These are phyloP conservation scores for Ptychochromis oligacanthus DNA, from an alignment of 2,113 vertebrate species.

Conservation along the genomic window DNA sequence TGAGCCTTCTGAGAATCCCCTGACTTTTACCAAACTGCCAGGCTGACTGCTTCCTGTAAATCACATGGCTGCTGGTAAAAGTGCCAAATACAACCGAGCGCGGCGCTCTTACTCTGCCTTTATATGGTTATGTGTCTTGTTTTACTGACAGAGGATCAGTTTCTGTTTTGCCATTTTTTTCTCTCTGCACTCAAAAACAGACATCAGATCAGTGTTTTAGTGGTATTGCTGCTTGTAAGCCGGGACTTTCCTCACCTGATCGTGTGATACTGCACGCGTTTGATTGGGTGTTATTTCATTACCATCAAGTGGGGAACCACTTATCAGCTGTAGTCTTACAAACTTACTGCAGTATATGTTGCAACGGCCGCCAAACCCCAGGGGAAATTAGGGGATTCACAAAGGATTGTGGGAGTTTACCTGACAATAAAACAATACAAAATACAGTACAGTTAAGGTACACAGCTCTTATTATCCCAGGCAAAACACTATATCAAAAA, in stretches of 20 bases:
- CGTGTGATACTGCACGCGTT: background rate
- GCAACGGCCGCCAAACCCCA: accelerated
- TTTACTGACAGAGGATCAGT: background rate
- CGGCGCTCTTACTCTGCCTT: background rate
- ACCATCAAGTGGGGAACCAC: background rate
- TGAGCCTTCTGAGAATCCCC: accelerated
- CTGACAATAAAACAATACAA: background rate
- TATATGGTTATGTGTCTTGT: background rate
- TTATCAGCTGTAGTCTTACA: accelerated
- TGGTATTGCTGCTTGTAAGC: accelerated
- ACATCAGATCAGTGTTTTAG: background rate
- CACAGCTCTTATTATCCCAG: accelerated
- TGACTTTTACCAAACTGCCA: background rate
- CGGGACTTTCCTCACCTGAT: background rate
- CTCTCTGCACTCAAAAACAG: background rate
- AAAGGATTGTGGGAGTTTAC: background rate
- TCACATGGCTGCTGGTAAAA: constrained; percentile 38
- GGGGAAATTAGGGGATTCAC: constrained; percentile 50
- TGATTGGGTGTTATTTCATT: background rate
- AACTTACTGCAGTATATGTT: background rate
- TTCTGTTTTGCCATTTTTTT: background rate
- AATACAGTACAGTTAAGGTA: accelerated
- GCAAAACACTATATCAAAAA: accelerated
- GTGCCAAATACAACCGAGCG: accelerated
- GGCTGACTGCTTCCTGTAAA: constrained; percentile 18